These are phyloP conservation scores for Neolamprologus fasciatus DNA, from an alignment of 2,113 vertebrate genomes.

Conservation along the genomic window DNA sequence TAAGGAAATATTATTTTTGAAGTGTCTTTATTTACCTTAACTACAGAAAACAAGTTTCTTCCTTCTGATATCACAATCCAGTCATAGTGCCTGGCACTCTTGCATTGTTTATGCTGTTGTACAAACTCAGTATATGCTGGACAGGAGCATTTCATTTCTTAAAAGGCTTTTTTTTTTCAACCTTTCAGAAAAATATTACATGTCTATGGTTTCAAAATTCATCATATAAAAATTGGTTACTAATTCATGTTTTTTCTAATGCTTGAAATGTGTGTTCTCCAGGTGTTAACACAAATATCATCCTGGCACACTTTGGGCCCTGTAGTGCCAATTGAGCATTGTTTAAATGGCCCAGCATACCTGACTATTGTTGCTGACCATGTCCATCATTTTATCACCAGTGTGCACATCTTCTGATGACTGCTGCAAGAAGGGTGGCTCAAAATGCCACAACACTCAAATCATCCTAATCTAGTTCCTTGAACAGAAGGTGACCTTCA, in stretches of 20 bases:
- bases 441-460: not conserved
- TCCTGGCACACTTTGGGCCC: not conserved
- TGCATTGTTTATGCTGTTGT: not conserved
- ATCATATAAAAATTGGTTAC: fast-evolving
- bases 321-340: not conserved
- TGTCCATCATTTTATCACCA: not conserved
- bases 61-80: not conserved
- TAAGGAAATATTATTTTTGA: not conserved
- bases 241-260: not conserved
- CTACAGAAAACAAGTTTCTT: fast-evolving
- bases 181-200: not conserved
- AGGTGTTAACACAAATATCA: fast-evolving
- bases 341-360: not conserved
- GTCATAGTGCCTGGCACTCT: not conserved
- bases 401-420: not conserved
- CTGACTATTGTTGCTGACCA: not conserved
- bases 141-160: not conserved
- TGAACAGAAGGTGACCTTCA: not conserved
- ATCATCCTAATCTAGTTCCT: not conserved
- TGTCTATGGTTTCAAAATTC: not conserved
- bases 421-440: not conserved
- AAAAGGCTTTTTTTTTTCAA: not conserved
- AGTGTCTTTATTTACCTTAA: not conserved
- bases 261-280: fast-evolving
- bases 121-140: fast-evolving